Evolutionary conservation across 2,113 vertebrate genomes (phyloP).

Genomic region (Smithornis capensis): DNA sequence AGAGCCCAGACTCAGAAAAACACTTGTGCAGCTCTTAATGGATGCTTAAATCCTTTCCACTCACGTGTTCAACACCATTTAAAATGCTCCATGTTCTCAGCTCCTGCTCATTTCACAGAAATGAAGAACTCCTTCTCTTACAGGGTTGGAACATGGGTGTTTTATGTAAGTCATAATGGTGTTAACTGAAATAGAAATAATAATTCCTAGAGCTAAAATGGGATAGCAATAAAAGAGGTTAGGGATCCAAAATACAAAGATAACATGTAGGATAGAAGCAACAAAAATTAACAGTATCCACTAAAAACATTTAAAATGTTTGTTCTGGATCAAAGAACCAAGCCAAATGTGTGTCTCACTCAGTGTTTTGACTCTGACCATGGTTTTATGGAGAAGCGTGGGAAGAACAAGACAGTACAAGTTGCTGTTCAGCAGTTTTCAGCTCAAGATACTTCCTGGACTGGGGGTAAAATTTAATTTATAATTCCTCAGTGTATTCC

Average conservation of each 20-base stretch:
- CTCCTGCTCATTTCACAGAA: slow-evolving; percentile 2
- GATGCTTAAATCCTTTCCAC: slow-evolving; percentile 11
- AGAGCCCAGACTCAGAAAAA: neutral
- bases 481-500: neutral
- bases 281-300: neutral
- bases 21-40: slow-evolving; percentile 2
- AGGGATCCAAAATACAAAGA: neutral
- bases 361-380: neutral
- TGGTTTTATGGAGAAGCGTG: neutral
- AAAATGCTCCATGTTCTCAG: slow-evolving; percentile 1
- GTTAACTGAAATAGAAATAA: slow-evolving; percentile 36
- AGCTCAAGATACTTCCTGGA: neutral
- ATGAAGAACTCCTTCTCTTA: neutral
- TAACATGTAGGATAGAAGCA: neutral
- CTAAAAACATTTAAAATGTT: neutral
- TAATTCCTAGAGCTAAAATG: slow-evolving; percentile 22
- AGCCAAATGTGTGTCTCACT: neutral
- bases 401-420: neutral
- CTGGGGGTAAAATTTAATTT: neutral
- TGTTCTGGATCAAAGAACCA: neutral
- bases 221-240: slow-evolving; percentile 14
- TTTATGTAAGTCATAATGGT: neutral
- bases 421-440: neutral
- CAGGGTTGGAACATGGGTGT: neutral
- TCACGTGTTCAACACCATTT: slow-evolving; percentile 17